phyloP scores from a whole-genome alignment of 2,797 vertebrate genomes.

The Oreonectes daqikongensis region DNA sequence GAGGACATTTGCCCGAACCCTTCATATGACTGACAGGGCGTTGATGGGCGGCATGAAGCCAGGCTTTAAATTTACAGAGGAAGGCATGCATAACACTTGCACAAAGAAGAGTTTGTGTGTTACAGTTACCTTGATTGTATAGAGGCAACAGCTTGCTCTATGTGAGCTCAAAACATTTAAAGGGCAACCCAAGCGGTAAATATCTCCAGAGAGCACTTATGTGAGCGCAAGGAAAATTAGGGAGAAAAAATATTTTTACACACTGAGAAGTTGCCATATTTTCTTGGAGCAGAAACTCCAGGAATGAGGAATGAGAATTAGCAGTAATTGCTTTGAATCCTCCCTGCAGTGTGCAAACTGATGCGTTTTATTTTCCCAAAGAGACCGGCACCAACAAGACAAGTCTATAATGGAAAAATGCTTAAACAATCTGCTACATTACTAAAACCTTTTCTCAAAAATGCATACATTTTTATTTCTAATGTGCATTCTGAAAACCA shows the following conservation, averaged over 20 bases:
- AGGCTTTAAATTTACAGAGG: not conserved
- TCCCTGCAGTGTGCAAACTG: slow-evolving; percentile 17
- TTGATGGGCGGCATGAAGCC: slow-evolving; percentile 19
- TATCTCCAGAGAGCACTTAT: not conserved
- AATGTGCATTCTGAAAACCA: not conserved
- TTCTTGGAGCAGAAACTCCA: not conserved
- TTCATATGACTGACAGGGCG: slow-evolving; percentile 28
- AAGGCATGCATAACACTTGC: not conserved
- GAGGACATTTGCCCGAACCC: slow-evolving; percentile 10
- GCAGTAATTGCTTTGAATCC: slow-evolving; percentile 7
- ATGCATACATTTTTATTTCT: not conserved
- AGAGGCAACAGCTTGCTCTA: not conserved
- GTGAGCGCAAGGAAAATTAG: not conserved
- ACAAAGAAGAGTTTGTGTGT: not conserved
- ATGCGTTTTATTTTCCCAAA: slow-evolving; percentile 27
- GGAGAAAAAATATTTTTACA: not conserved
- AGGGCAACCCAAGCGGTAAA: not conserved
- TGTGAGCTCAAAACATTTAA: not conserved
- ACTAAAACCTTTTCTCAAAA: slow-evolving; percentile 7
- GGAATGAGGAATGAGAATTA: not conserved
- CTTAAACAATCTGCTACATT: slow-evolving; percentile 28
- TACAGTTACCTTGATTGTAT: not conserved
- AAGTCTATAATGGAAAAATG: slow-evolving; percentile 40
- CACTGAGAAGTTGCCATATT: slow-evolving; percentile 14
- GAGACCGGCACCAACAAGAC: slow-evolving; percentile 4